Percentiles rank a stretch among this genome's conserved stretches.
phyloP scores from a whole-genome alignment of 2,797 vertebrate species.

The Macropus fuliginosus region DNA sequence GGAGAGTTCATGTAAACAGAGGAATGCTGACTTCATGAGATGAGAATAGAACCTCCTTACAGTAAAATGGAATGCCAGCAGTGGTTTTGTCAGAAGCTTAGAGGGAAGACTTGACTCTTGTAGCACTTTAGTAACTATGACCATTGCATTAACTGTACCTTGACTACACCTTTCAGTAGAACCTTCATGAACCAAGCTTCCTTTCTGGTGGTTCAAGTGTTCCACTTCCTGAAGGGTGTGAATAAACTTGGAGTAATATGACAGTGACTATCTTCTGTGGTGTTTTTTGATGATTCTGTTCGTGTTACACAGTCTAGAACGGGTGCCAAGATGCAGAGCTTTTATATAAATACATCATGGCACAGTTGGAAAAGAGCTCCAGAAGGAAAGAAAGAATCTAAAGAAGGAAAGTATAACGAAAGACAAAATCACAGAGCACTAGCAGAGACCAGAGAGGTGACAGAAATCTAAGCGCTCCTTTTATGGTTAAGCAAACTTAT shows the following conservation, averaged over 20 bases:
- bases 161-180: not conserved
- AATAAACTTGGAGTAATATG: not conserved
- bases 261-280: not conserved
- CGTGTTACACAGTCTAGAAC: constrained; percentile 29
- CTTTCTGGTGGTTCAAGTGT: not conserved
- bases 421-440: not conserved
- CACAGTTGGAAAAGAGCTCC: not conserved
- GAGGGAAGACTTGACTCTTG: not conserved
- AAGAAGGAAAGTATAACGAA: not conserved
- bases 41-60: constrained; percentile 27
- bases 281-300: constrained; percentile 2
- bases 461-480: not conserved
- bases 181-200: not conserved
- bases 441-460: not conserved
- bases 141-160: not conserved
- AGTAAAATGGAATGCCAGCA: not conserved
- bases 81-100: not conserved
- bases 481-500: not conserved
- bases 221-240: not conserved
- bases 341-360: not conserved
- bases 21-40: constrained; percentile 39
- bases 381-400: not conserved
- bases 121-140: not conserved
- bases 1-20: constrained; percentile 41
- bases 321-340: constrained; percentile 2